A percentile compares a stretch with the other conserved stretches of the same genome.
Conservation (phyloP, 2,888 invertebrate genomes). For the Phytoseiulus persimilis region DNA sequence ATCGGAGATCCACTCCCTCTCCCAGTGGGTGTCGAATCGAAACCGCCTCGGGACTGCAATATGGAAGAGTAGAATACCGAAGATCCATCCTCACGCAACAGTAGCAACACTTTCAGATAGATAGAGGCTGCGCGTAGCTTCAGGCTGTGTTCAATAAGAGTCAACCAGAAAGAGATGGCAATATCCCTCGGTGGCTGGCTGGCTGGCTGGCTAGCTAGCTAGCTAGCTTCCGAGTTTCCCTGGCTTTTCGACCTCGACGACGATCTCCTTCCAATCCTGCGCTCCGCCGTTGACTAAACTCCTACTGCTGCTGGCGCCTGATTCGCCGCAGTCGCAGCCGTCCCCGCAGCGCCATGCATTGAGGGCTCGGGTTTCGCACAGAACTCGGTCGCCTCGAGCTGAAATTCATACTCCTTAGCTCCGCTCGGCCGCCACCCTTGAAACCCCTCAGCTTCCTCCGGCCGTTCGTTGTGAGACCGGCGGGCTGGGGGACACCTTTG, state of each 20-base stretch:
- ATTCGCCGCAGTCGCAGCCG: not conserved
- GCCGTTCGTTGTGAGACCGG: not conserved
- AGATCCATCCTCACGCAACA: not conserved
- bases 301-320: not conserved
- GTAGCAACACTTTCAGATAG: not conserved
- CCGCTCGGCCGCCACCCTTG: not conserved
- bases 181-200: not conserved
- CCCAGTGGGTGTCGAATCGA: not conserved
- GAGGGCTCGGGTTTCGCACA: not conserved
- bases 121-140: not conserved
- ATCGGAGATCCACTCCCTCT: not conserved
- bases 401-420: not conserved
- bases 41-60: not conserved
- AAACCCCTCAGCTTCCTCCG: not conserved
- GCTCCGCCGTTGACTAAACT: not conserved
- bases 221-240: no score
- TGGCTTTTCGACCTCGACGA: not conserved
- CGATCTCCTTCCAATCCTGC: not conserved
- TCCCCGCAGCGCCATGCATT: no score
- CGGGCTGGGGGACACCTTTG: not conserved
- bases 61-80: constrained; percentile 5
- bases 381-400: not conserved
- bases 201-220: no score
- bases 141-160: constrained; percentile 5
- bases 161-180: not conserved